Conservation (phyloP, 2,888 invertebrate genomes). For the Flexamia atlantica region DNA sequence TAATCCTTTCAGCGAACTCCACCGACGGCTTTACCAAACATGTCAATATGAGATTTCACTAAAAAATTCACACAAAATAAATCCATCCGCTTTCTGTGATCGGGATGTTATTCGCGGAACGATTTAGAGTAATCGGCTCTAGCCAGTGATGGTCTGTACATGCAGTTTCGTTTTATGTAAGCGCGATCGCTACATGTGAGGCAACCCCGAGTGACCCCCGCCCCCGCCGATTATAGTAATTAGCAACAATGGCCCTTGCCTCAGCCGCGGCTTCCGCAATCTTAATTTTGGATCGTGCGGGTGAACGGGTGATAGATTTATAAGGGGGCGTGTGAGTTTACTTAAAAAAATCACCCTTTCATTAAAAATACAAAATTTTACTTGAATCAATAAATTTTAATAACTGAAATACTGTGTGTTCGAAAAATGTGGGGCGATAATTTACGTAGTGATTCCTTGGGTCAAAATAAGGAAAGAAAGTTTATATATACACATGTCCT, state of each 20-base stretch:
- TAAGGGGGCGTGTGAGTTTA: too few species aligned
- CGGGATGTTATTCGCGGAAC: background rate
- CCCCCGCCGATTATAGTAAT: constrained; percentile 9
- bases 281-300: background rate
- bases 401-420: too few species aligned
- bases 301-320: too few species aligned
- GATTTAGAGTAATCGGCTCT: background rate
- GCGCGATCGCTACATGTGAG: background rate
- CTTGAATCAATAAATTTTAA: too few species aligned
- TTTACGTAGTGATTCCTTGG: too few species aligned
- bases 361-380: too few species aligned
- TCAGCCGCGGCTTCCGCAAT: background rate
- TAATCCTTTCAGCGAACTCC: background rate
- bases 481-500: too few species aligned
- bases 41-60: background rate
- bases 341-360: too few species aligned
- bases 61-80: background rate
- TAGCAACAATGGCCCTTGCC: constrained; percentile 7
- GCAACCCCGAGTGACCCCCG: background rate
- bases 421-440: too few species aligned
- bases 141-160: background rate
- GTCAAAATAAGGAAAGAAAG: too few species aligned
- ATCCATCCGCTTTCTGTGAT: background rate
- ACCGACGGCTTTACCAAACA: background rate
- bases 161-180: background rate